These are phyloP conservation scores for Leucophenga montana DNA, from an alignment of 2,888 invertebrate genomes.

Conservation along the genomic window DNA sequence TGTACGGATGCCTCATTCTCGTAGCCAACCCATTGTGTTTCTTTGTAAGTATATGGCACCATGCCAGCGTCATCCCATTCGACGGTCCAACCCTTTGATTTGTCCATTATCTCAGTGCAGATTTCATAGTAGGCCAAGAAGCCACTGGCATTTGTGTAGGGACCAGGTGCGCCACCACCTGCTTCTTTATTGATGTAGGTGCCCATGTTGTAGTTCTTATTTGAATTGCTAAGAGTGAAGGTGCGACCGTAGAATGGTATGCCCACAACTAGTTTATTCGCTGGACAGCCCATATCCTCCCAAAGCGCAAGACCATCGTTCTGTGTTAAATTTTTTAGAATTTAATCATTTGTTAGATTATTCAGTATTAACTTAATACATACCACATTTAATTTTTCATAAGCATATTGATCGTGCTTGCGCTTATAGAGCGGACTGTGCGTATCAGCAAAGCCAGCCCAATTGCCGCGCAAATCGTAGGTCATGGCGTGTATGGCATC, in stretches of 20 bases:
- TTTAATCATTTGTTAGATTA: neutral
- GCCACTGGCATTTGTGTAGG: slow-evolving; percentile 89
- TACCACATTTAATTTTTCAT: slow-evolving; percentile 91
- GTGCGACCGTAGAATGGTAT: slow-evolving; percentile 92
- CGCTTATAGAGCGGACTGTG: slow-evolving; percentile 90
- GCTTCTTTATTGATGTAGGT: slow-evolving; percentile 94
- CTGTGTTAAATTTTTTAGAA: slow-evolving; percentile 72
- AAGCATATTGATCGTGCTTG: slow-evolving; percentile 91
- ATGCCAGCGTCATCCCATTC: slow-evolving; percentile 88
- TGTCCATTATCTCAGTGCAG: slow-evolving; percentile 82
- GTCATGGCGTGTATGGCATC: slow-evolving; percentile 91
- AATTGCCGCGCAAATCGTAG: slow-evolving; percentile 89
- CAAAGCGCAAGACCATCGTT: slow-evolving; percentile 90
- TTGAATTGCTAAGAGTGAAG: slow-evolving; percentile 86
- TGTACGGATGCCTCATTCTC: slow-evolving; percentile 81
- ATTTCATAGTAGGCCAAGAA: slow-evolving; percentile 92
- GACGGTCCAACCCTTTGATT: slow-evolving; percentile 84
- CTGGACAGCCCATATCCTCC: slow-evolving; percentile 91
- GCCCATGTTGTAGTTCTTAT: slow-evolving; percentile 86
- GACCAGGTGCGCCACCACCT: slow-evolving; percentile 88
- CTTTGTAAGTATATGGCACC: slow-evolving; percentile 89
- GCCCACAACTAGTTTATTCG: slow-evolving; percentile 90
- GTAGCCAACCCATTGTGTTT: slow-evolving; percentile 93
- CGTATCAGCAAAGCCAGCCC: slow-evolving; percentile 92
- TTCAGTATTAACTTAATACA: slow-evolving; percentile 68